Evolutionary conservation across 2,113 vertebrate genomes (phyloP).

Genomic region (Malurus elegans): DNA sequence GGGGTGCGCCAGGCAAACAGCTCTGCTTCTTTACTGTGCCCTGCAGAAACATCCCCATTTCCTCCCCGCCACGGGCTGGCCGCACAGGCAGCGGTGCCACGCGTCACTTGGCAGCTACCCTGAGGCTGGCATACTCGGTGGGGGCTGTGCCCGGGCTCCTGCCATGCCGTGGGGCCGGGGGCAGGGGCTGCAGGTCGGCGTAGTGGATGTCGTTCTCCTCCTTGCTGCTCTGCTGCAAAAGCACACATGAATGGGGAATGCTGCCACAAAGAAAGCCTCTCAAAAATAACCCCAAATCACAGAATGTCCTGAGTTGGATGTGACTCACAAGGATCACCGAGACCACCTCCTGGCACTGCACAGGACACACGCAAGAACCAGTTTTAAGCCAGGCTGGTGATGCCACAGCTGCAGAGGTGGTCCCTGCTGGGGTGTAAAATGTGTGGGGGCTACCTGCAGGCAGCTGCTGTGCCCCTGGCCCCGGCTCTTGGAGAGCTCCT

Average conservation of each 20-base stretch:
- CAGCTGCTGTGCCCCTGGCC: background rate
- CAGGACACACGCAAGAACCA: background rate
- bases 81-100: accelerated
- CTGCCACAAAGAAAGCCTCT: accelerated
- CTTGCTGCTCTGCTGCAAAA: background rate
- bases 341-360: background rate
- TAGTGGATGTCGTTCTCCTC: conserved; percentile 11
- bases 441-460: accelerated
- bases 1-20: accelerated
- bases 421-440: accelerated
- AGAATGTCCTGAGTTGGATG: background rate
- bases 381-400: accelerated
- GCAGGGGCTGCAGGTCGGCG: background rate
- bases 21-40: background rate
- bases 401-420: background rate
- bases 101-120: background rate
- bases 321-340: accelerated
- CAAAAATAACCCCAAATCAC: background rate
- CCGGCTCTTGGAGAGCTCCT: background rate
- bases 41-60: background rate
- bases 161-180: accelerated
- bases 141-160: background rate
- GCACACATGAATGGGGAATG: background rate
- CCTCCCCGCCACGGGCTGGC: accelerated
- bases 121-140: conserved; percentile 3